These are phyloP conservation scores for Ophion slaviceki DNA, from an alignment of 2,888 invertebrate genomes.

Conservation along the genomic window DNA sequence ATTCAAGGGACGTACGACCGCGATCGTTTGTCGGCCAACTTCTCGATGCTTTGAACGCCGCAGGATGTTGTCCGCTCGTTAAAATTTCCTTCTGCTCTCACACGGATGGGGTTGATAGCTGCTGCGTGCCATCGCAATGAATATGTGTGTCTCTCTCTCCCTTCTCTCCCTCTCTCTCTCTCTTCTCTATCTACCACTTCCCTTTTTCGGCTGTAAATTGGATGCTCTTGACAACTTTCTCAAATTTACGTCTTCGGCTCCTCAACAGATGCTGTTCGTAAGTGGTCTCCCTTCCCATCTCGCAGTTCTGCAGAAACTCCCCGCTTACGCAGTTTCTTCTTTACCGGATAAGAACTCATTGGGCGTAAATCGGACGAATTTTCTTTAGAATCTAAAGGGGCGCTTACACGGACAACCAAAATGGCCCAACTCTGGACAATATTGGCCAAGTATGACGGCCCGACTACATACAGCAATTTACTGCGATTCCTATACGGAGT, in stretches of 20 bases:
- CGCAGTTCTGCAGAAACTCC: background rate
- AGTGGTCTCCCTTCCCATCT: background rate
- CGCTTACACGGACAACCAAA: too few species aligned
- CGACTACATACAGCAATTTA: background rate
- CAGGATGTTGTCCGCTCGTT: slow-evolving; percentile 72
- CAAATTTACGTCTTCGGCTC: slow-evolving; percentile 13
- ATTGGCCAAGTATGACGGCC: too few species aligned
- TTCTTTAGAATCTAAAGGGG: background rate
- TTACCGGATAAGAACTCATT: background rate
- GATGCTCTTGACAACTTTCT: slow-evolving; percentile 24
- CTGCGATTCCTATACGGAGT: too few species aligned
- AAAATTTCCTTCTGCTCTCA: slow-evolving; percentile 69
- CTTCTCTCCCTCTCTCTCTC: background rate
- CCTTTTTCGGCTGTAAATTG: slow-evolving; percentile 14
- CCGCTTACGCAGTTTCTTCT: background rate
- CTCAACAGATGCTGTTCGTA: slow-evolving; percentile 6
- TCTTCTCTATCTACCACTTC: background rate
- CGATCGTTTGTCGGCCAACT: slow-evolving; percentile 74
- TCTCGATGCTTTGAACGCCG: slow-evolving; percentile 65
- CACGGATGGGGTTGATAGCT: slow-evolving; percentile 35
- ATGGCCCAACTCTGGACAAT: too few species aligned
- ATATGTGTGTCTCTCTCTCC: background rate
- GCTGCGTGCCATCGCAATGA: slow-evolving; percentile 1
- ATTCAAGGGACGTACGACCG: slow-evolving; percentile 74
- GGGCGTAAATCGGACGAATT: background rate